A percentile compares a stretch with the other conserved stretches of the same genome.
These are phyloP conservation scores for Megalurothrips usitatus DNA, from an alignment of 2,888 invertebrate genomes.

Conservation along the genomic window DNA sequence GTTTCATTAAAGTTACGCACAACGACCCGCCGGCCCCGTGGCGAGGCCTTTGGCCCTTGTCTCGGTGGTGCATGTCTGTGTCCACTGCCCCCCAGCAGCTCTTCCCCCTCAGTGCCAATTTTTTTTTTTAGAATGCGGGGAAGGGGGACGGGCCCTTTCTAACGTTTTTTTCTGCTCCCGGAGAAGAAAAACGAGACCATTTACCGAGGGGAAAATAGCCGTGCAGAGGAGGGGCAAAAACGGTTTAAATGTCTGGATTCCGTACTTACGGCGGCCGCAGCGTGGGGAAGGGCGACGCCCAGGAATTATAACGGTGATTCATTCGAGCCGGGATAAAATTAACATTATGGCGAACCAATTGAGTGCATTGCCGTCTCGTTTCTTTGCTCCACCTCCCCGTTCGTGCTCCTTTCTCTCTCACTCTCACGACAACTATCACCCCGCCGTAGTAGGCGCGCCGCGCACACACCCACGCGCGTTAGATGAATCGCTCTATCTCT, in stretches of 20 bases:
- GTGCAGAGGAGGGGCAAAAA: not conserved
- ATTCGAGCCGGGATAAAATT: slow-evolving; percentile 16
- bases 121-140: not conserved
- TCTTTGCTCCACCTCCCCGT: not conserved
- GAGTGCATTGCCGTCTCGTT: not conserved
- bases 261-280: slow-evolving; percentile 1
- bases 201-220: slow-evolving; percentile 16
- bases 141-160: not conserved
- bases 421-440: too few species aligned
- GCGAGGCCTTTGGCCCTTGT: not conserved
- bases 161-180: not conserved
- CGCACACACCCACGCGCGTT: too few species aligned
- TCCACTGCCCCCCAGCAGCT: too few species aligned
- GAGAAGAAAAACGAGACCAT: slow-evolving; percentile 20
- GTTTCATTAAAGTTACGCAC: slow-evolving; percentile 24
- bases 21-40: not conserved
- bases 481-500: too few species aligned
- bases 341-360: slow-evolving; percentile 9
- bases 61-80: too few species aligned
- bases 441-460: too few species aligned
- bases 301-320: not conserved
- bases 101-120: not conserved
- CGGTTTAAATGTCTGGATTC: slow-evolving; percentile 21
- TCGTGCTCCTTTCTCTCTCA: not conserved
- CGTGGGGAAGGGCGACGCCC: not conserved